Evolutionary conservation across 2,888 invertebrate genomes (phyloP).

Genomic region (Perithous albicinctus): DNA sequence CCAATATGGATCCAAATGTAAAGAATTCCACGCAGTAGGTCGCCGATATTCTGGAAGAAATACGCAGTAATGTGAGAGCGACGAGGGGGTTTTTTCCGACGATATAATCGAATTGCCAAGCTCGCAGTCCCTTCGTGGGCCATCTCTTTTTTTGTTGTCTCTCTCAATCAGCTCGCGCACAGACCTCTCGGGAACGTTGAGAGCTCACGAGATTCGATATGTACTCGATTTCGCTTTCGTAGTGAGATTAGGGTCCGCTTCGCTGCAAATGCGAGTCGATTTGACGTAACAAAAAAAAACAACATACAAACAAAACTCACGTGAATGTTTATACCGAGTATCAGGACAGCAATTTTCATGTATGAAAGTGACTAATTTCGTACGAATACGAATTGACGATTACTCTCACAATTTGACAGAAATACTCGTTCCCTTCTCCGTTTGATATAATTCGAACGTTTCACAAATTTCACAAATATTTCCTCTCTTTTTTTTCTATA

Average conservation of each 20-base stretch:
- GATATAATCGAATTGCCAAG: constrained; percentile 32
- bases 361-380: not conserved
- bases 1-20: not conserved
- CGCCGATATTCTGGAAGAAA: constrained; percentile 9
- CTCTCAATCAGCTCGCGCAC: not conserved
- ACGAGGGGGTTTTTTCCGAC: constrained; percentile 5
- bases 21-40: not conserved
- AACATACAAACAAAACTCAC: not conserved
- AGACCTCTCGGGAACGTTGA: constrained; percentile 4
- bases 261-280: not conserved
- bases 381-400: constrained; percentile 18
- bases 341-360: constrained; percentile 3
- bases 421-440: not conserved
- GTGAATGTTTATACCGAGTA: not conserved
- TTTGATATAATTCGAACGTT: too few species aligned
- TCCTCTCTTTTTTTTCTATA: too few species aligned
- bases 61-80: constrained; percentile 14
- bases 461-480: too few species aligned
- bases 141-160: constrained; percentile 1
- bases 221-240: constrained; percentile 17
- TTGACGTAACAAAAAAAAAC: not conserved
- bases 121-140: not conserved
- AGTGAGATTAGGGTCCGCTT: constrained; percentile 1
- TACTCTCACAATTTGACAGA: not conserved
- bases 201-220: constrained; percentile 22